Evolutionary conservation across 2,888 invertebrate genomes (phyloP), one percentile per base, ranked within the genome.

Genomic region (Tipula unca): DNA sequence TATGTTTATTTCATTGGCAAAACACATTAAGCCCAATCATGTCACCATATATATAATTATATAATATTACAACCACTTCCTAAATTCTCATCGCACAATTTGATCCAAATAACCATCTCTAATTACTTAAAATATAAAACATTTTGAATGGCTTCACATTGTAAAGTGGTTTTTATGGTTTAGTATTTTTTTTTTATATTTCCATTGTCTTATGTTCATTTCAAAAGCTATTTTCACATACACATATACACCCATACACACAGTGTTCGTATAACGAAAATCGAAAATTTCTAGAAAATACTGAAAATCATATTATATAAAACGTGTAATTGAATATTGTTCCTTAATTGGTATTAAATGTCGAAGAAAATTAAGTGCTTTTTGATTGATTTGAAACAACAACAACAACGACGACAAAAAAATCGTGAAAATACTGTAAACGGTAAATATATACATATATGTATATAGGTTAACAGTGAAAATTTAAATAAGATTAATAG

Each of bases 331-430:
- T 69, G 69, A 69, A 69, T 69, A 69, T 69, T 69, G 69, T 69
- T 69, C 69, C 69, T 20, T 69, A 69, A 69, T 69, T 69, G 69
- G 69, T 69, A 69, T 69, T 69, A 69, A 69, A 69, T 69, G 69
- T 69, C 69, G 69, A 69, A 25, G 69, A 25, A 69, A 17, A 69
- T 69, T 69, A 69, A 69, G 69, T 69, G 69, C 69, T 83, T 83
- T 83, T 83, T 83, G 83, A 83, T 29, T 83, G 83, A 83, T 83
- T 83, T 14, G 29, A 83, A 83, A 32, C 32, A 83, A 83, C 29
- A 83, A 32, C 83, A 29, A n/a, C 3, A 29, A 83, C 83, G n/a
- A 13, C 0, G n/a, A 82, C 82, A 48, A 10, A 48, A 10, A 48
- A 48, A 14, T 69, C 3, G 20, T 25, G 69, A 25, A 25, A 69